Percentiles rank a stretch among this genome's conserved stretches.
phyloP scores from a whole-genome alignment of 2,888 invertebrate genomes.

The Heliconius ismenius region DNA sequence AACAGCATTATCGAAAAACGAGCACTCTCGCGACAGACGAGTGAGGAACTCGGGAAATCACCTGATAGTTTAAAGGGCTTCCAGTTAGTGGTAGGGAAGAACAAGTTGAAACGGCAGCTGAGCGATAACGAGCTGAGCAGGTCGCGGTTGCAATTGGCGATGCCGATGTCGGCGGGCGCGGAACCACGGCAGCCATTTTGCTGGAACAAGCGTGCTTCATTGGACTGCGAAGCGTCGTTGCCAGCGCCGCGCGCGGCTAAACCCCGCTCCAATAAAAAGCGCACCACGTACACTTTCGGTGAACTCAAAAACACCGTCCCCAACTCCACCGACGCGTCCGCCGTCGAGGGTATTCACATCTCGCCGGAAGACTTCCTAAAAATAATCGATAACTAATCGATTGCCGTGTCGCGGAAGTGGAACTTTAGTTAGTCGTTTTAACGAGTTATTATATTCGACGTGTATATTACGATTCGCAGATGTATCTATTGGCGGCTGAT shows the following conservation, averaged over 20 bases:
- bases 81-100: constrained; percentile 70
- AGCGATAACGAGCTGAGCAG: constrained; percentile 71
- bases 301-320: constrained; percentile 76
- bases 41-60: constrained; percentile 62
- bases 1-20: constrained; percentile 62
- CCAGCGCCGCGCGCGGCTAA: constrained; percentile 45
- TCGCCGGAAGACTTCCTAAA: constrained; percentile 72
- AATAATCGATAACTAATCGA: constrained; percentile 67
- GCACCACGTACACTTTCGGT: constrained; percentile 71
- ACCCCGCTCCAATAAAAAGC: constrained; percentile 49
- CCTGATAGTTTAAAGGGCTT: constrained; percentile 61
- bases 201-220: constrained; percentile 65
- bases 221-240: constrained; percentile 61
- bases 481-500: constrained; percentile 64
- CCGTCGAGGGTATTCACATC: constrained; percentile 59
- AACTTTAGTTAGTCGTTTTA: constrained; percentile 49
- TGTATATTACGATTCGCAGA: constrained; percentile 67
- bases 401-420: constrained; percentile 50
- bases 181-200: constrained; percentile 69
- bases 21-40: constrained; percentile 51
- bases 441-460: constrained; percentile 56
- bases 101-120: constrained; percentile 70
- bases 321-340: constrained; percentile 56
- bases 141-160: constrained; percentile 65
- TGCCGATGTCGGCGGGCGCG: constrained; percentile 79